phyloP scores from a whole-genome alignment of 1,140 invertebrate species.

The Drosophila jambulina region DNA sequence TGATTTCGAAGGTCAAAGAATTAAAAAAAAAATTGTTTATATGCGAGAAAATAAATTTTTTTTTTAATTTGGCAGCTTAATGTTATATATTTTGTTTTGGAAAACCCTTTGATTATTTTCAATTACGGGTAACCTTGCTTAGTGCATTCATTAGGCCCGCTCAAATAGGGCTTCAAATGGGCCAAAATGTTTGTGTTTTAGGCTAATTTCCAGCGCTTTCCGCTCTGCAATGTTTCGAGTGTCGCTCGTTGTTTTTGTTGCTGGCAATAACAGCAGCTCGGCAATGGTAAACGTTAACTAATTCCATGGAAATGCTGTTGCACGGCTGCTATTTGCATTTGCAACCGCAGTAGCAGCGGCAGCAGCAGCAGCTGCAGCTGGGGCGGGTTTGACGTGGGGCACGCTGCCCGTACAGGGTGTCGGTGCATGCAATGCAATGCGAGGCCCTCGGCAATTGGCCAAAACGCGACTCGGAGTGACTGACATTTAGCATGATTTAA shows the following conservation, averaged over 20 bases:
- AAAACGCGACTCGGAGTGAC: constrained; percentile 58
- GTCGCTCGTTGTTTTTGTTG: constrained; percentile 42
- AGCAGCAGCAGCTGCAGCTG: background rate
- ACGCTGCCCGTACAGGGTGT: constrained; percentile 32
- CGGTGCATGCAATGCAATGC: constrained; percentile 40
- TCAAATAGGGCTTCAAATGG: background rate
- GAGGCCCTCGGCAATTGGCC: constrained; percentile 43
- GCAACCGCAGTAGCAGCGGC: constrained; percentile 43
- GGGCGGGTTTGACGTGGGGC: background rate
- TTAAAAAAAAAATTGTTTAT: no score
- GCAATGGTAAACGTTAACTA: constrained; percentile 81
- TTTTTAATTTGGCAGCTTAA: background rate
- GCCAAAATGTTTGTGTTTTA: background rate
- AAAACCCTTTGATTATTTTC: background rate
- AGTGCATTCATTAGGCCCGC: background rate
- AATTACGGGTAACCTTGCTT: background rate
- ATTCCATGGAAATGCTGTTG: constrained; percentile 78
- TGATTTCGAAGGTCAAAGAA: background rate
- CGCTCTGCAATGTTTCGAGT: constrained; percentile 21
- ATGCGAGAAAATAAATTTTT: no score
- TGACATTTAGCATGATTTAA: constrained; percentile 84
- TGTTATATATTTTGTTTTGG: background rate
- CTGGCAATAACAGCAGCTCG: constrained; percentile 43
- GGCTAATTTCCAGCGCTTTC: background rate
- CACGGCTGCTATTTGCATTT: constrained; percentile 73